Evolutionary conservation across 2,113 vertebrate genomes (phyloP).

Genomic region (Balaeniceps rex): DNA sequence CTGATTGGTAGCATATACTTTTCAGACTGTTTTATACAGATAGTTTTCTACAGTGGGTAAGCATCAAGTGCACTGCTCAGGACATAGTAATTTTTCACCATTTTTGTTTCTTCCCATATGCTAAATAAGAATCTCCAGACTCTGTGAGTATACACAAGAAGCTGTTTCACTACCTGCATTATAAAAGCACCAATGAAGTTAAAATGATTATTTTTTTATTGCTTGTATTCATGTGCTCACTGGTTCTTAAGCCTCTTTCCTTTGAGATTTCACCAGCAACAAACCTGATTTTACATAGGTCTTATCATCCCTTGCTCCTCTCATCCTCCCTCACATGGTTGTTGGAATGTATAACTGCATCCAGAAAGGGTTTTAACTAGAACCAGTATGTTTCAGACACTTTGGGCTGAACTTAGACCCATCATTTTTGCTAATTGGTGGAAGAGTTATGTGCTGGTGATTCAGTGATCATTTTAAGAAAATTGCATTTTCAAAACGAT

Average conservation of each 20-base stretch:
- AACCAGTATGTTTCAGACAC: not conserved
- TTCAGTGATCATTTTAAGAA: not conserved
- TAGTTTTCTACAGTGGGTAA: slow-evolving; percentile 19
- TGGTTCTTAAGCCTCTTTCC: not conserved
- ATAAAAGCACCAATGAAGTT: slow-evolving; percentile 34
- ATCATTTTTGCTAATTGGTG: not conserved
- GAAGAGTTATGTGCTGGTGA: not conserved
- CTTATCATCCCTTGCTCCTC: not conserved
- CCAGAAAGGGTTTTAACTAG: not conserved
- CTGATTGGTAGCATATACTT: not conserved
- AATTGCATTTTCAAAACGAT: not conserved
- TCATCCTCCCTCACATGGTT: not conserved
- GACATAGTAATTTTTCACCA: not conserved
- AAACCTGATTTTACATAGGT: not conserved
- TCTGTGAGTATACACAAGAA: not conserved
- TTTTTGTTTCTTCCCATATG: not conserved
- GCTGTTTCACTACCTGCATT: slow-evolving; percentile 16
- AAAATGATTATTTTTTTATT: slow-evolving; percentile 16
- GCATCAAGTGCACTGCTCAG: not conserved
- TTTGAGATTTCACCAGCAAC: not conserved
- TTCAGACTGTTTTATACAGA: slow-evolving; percentile 2
- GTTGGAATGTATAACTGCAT: not conserved
- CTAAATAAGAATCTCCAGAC: not conserved
- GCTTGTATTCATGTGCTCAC: not conserved
- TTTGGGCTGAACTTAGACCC: not conserved